phyloP scores from a whole-genome alignment of 92 coral and sea anemone species.

The Epizoanthus illoricatus region DNA sequence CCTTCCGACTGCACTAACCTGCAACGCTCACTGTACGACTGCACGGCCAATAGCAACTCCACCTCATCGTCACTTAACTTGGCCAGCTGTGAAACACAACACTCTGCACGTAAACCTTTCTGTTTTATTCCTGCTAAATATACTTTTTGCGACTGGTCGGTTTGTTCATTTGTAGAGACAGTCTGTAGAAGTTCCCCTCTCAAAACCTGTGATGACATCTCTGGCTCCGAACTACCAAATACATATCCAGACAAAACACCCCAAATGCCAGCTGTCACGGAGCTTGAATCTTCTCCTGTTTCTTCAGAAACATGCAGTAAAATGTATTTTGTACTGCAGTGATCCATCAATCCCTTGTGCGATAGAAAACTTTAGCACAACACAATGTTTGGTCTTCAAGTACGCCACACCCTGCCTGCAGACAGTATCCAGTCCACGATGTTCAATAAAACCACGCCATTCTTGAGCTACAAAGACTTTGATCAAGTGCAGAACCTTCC shows the following conservation, averaged over 20 bases:
- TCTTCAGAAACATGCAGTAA: slow-evolving; percentile 16
- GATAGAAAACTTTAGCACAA: no score
- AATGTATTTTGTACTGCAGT: slow-evolving; percentile 30
- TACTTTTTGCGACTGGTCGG: slow-evolving; percentile 39
- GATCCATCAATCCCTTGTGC: slow-evolving; percentile 3
- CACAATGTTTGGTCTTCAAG: no score
- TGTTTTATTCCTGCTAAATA: slow-evolving; percentile 74
- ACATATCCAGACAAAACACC: slow-evolving; percentile 76
- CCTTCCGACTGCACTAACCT: slow-evolving; percentile 44
- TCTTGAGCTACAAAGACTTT: no score
- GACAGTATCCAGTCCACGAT: no score
- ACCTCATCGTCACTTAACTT: slow-evolving; percentile 52
- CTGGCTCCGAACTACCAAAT: slow-evolving; percentile 28
- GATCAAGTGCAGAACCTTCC: no score
- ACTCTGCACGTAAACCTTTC: slow-evolving; percentile 56
- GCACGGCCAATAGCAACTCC: slow-evolving; percentile 64
- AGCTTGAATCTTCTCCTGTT: slow-evolving; percentile 35
- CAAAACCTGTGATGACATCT: slow-evolving; percentile 43
- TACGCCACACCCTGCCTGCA: no score
- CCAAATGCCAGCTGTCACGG: slow-evolving; percentile 57
- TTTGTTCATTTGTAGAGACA: slow-evolving; percentile 51
- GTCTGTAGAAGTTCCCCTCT: slow-evolving; percentile 73
- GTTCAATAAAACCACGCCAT: no score
- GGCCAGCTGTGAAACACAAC: slow-evolving; percentile 58
- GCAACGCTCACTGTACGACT: slow-evolving; percentile 60